Base-by-base conservation (phyloP, 2,888 invertebrate genomes). In the Rhodophaea formosa region DNA sequence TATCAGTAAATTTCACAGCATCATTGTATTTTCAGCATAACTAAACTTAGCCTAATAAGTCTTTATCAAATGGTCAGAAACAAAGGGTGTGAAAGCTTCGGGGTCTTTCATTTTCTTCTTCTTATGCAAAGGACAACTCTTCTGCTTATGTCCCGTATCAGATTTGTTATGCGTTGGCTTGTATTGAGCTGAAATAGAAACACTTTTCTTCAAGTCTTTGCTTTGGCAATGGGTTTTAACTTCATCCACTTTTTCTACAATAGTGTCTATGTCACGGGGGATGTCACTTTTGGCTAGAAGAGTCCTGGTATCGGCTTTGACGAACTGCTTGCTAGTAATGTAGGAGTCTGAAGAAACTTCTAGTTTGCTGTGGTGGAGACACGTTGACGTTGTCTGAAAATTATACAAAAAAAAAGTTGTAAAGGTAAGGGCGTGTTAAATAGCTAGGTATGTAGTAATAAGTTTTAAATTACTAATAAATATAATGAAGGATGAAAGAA, bases 61-160 rank as follows among this genome's bases (percentile, higher is more conserved):
- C 84, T 89, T 89, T 79, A 89, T 86, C 62, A 88, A 82, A 78
- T 89, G 88, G 68, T 87, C 87, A 53, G 89, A 79, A 57, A 86
- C 85, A 59, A 82, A 85, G 1, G 86, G 81, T 14, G 79, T 69
- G 53, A 81, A 80, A 0, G 68, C 45, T 39, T 84, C 79, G 0
- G 80, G 77, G 12, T 86, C 77, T 67, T 87, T 87, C 0, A 86
- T 84, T 69, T 82, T 82, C 67, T 88, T 86, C 62, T 87, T 88
- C 63, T 88, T 86, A 43, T 86, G 80, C 10, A 86, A 58, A 0
- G 87, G 83, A 68, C 89, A 89, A 56, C 86, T 86, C 54, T 88
- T 90, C 60, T 79, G 80, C 58, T 86, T 87, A 10, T 81, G 76
- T 0, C 84, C 84, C 0, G 75, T 79, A 53, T 91, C 90, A 0